Conservation (phyloP, 2,113 vertebrate species). For the Pleuronectes platessa region DNA sequence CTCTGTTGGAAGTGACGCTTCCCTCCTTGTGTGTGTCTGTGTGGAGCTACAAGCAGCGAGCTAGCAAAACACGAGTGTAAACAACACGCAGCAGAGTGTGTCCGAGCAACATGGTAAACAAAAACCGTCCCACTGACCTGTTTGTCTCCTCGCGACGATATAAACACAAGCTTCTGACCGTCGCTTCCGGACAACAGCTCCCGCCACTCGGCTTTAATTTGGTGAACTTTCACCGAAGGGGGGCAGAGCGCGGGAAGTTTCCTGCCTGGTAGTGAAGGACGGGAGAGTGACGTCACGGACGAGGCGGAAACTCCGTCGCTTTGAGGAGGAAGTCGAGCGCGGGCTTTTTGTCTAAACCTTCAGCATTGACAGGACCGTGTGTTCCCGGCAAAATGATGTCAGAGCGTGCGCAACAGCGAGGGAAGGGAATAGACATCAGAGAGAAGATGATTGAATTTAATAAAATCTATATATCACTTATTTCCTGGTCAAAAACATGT, state of each 20-base stretch:
- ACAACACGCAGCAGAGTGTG: neutral
- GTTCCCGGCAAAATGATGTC: conserved; percentile 51
- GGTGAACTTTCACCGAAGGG: conserved; percentile 39
- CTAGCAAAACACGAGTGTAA: neutral
- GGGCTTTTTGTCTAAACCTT: neutral
- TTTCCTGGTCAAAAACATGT: no score
- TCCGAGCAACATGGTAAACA: neutral
- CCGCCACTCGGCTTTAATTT: conserved; percentile 77
- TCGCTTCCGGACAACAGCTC: conserved; percentile 59
- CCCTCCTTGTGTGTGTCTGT: neutral
- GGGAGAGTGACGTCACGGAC: conserved; percentile 21
- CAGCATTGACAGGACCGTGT: neutral
- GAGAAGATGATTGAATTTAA: neutral
- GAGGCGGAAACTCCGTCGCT: neutral
- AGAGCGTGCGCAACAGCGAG: rapidly evolving
- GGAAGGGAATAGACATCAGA: conserved; percentile 4
- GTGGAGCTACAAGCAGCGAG: neutral
- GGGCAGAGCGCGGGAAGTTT: conserved; percentile 56
- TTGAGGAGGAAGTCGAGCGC: neutral
- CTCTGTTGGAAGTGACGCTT: neutral
- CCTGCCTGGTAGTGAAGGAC: conserved; percentile 2
- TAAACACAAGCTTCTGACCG: neutral
- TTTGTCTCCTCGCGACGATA: neutral
- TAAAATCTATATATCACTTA: no score
- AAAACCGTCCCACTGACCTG: neutral